Conservation (phyloP, 2,797 vertebrate species). For the Bradypodion pumilum region DNA sequence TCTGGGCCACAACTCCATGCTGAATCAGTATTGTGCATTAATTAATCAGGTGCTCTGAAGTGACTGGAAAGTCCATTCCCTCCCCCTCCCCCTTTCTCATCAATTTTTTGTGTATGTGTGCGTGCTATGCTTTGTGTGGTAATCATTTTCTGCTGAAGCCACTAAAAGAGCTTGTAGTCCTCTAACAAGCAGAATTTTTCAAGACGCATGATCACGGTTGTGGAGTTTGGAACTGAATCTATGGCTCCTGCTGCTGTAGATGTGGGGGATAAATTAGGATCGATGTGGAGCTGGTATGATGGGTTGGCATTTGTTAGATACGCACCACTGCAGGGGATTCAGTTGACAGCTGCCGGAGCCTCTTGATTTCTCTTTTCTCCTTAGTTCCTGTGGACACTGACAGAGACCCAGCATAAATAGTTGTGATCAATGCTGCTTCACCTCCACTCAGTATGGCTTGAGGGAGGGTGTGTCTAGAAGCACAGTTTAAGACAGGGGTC, state of each 20-base stretch:
- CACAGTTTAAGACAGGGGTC: too few relatives aligned
- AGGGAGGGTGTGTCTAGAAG: too few relatives aligned
- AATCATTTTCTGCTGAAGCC: neutral
- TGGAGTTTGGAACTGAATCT: neutral
- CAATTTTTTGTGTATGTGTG: neutral
- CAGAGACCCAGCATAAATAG: neutral
- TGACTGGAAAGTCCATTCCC: neutral
- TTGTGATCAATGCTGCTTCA: too few relatives aligned
- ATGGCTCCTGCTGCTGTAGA: neutral
- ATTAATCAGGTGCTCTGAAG: slow-evolving; percentile 6
- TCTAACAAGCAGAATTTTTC: neutral
- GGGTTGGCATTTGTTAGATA: neutral
- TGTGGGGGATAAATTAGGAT: neutral
- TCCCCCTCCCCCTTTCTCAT: too few relatives aligned
- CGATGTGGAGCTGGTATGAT: neutral
- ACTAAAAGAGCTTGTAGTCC: neutral
- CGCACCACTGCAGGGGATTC: neutral
- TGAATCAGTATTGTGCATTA: neutral
- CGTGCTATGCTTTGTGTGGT: neutral
- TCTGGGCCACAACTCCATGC: neutral
- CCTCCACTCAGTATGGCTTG: too few relatives aligned
- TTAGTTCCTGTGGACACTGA: neutral
- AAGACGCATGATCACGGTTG: neutral
- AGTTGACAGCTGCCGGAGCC: neutral
- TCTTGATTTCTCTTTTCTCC: neutral